Base-by-base conservation (phyloP, 2,888 invertebrate genomes). In the Ametastegia equiseti region DNA sequence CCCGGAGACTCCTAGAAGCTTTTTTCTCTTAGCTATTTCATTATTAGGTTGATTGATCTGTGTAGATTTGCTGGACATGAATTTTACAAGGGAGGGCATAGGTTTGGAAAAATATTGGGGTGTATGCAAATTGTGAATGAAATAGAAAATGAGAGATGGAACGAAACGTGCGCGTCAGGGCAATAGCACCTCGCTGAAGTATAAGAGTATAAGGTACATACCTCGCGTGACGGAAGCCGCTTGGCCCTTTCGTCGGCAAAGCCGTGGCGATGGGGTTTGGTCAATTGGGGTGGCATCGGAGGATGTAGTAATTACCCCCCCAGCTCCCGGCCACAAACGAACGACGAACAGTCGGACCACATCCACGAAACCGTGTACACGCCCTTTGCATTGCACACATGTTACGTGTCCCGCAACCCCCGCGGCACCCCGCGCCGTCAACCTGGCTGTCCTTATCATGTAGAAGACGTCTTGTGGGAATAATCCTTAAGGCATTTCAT, bases 351-450 rank as follows among this genome's bases (percentile, higher is more conserved):
- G 85, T 84, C 84, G 86, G 87, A 89, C 90, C 90, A 88, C 90
- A 90, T 82, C 88, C 90, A 86, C 88, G 88, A 86, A 89, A 90
- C 84, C 86, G 86, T n/a, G 86, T 86, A 87, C 91, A 88, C 91
- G 91, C 91, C 91, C 91, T 89, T 91, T 86, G 91, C 89, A 91
- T 91, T 91, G 90, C 90, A 91, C 91, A 91, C 89, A 91, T 91
- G 91, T 91, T 90, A 89, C 89, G 83, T 27, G 42, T 42, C 83
- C 83, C 84, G 84, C 82, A 84, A 83, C 69, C 83, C 77, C 67
- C 77, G 42, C 78, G 54, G 30, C 54, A 67, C 65, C 65, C 65
- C 65, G 39, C 82, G 67, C 81, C 36, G 47, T 75, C 23, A 19
- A 47, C 50, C 77, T 36, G 30, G 42, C 19, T 47, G 84, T 86